A percentile compares a stretch with the other conserved stretches of the same genome.
phyloP scores from a whole-genome alignment of 2,888 invertebrate genomes.

The Agrotis clavis region DNA sequence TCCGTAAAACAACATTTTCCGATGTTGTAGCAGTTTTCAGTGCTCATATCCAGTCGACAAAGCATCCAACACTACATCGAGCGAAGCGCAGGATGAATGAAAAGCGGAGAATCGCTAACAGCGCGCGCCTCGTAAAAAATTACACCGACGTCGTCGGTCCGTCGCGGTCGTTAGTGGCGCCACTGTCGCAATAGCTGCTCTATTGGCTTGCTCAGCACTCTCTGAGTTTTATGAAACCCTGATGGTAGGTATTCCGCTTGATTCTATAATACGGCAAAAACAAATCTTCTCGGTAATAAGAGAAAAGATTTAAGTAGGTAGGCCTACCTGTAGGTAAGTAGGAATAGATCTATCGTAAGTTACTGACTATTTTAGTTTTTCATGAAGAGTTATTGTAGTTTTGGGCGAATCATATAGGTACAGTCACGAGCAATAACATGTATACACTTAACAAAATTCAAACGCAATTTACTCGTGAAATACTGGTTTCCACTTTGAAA shows the following conservation, averaged over 20 bases:
- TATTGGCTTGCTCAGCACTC: slow-evolving; percentile 69
- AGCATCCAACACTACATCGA: slow-evolving; percentile 61
- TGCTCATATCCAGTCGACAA: slow-evolving; percentile 35
- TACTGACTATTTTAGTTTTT: background rate
- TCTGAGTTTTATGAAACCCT: slow-evolving; percentile 65
- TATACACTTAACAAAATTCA: too few species aligned
- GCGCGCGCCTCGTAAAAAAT: slow-evolving; percentile 75
- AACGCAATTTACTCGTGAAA: too few species aligned
- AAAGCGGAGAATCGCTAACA: slow-evolving; percentile 76
- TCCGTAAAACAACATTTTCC: slow-evolving; percentile 34
- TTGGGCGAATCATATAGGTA: too few species aligned
- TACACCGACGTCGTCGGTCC: slow-evolving; percentile 64
- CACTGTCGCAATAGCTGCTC: slow-evolving; percentile 64
- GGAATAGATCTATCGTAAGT: too few species aligned
- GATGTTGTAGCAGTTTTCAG: slow-evolving; percentile 43
- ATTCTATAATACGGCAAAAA: slow-evolving; percentile 36
- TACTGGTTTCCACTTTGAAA: too few species aligned
- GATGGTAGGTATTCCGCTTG: slow-evolving; percentile 61
- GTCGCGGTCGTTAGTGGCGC: slow-evolving; percentile 72
- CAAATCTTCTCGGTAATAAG: slow-evolving; percentile 5
- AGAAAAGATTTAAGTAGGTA: background rate
- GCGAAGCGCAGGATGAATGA: slow-evolving; percentile 77
- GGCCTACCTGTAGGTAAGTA: too few species aligned
- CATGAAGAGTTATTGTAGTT: too few species aligned
- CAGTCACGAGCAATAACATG: too few species aligned